A percentile compares a stretch with the other conserved stretches of the same genome.
phyloP scores from a whole-genome alignment of 2,797 vertebrate species.

The Chiloscyllium punctatum region DNA sequence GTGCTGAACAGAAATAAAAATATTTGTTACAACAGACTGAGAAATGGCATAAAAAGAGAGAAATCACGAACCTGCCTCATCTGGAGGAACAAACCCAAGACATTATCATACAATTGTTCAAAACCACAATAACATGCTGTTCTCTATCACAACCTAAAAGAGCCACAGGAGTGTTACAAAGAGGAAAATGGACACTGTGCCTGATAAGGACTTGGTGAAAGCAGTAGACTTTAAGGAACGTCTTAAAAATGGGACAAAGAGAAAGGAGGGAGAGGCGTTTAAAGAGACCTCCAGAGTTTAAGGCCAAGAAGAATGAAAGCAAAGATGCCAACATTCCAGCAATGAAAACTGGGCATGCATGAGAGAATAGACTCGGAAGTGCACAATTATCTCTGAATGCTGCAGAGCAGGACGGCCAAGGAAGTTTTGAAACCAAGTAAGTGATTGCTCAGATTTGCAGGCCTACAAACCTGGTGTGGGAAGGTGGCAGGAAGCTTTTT shows the following conservation, averaged over 20 bases:
- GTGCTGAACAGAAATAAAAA: too few relatives aligned
- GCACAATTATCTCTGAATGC: background rate
- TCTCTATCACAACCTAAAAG: too few relatives aligned
- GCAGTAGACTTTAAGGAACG: background rate
- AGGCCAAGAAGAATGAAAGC: background rate
- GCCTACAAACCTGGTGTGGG: too few relatives aligned
- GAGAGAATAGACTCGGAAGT: background rate
- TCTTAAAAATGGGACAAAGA: background rate
- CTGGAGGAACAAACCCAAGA: too few relatives aligned
- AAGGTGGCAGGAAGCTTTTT: too few relatives aligned
- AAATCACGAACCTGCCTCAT: too few relatives aligned
- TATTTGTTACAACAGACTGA: too few relatives aligned
- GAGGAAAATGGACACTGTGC: background rate
- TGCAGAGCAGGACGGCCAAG: background rate
- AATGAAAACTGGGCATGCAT: background rate
- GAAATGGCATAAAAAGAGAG: too few relatives aligned
- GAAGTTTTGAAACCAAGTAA: background rate
- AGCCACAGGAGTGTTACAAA: background rate
- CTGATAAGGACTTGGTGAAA: background rate
- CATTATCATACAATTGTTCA: too few relatives aligned
- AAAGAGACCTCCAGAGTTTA: background rate
- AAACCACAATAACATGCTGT: too few relatives aligned
- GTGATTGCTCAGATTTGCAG: background rate
- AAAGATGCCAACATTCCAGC: background rate
- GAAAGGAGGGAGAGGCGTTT: background rate